Conservation (phyloP, 2,888 invertebrate species). For the Dasypogon diadema region DNA sequence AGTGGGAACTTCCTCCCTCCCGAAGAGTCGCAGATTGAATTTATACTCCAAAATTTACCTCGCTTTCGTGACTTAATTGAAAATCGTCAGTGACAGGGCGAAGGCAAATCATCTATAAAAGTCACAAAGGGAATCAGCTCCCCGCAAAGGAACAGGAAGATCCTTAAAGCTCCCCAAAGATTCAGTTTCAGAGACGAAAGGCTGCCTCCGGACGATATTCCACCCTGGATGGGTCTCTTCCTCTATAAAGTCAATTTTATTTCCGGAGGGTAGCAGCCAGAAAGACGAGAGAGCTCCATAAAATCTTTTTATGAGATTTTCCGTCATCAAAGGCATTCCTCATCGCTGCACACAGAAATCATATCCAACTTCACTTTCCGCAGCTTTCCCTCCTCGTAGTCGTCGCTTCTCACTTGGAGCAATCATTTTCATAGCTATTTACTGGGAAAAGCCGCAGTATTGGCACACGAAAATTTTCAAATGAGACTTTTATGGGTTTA, state of each 20-base stretch:
- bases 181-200: background rate
- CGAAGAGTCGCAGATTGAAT: background rate
- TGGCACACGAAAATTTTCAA: slow-evolving; percentile 6
- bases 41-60: background rate
- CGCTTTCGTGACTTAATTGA: slow-evolving; percentile 1
- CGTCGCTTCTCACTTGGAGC: background rate
- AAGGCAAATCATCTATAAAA: background rate
- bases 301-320: slow-evolving; percentile 40
- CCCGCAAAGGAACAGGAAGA: background rate
- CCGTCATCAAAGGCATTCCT: slow-evolving; percentile 35
- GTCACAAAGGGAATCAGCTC: background rate
- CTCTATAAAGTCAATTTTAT: slow-evolving; percentile 10
- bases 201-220: background rate
- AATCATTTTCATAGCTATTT: slow-evolving; percentile 26
- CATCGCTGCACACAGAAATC: slow-evolving; percentile 2
- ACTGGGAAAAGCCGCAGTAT: slow-evolving; percentile 20
- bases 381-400: background rate
- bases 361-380: background rate
- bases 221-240: background rate
- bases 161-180: background rate
- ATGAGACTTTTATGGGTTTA: slow-evolving; percentile 26
- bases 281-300: slow-evolving; percentile 17
- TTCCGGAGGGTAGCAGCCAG: background rate
- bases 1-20: too few relatives aligned
- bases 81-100: background rate